These are phyloP conservation scores for Muscicapa comitata DNA, from an alignment of 2,797 vertebrate genomes.

Conservation along the genomic window DNA sequence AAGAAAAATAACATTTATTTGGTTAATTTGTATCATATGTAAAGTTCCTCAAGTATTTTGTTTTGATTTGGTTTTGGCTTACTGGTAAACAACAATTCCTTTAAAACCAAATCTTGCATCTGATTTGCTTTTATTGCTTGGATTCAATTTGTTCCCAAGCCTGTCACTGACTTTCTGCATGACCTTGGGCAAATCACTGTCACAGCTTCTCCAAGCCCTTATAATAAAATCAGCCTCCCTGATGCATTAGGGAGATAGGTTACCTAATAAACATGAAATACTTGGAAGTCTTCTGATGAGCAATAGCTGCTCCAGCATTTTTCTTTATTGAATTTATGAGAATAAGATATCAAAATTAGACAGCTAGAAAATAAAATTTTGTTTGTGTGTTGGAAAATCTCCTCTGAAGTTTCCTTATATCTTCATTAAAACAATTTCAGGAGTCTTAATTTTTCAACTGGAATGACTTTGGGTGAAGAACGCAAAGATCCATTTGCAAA, in stretches of 20 bases:
- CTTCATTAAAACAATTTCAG: background rate
- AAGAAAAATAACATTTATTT: background rate
- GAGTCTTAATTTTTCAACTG: background rate
- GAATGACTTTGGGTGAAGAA: background rate
- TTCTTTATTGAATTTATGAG: slow-evolving; percentile 31
- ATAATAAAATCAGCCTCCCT: slow-evolving; percentile 37
- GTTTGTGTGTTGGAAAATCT: background rate
- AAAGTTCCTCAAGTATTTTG: background rate
- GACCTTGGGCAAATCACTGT: slow-evolving; percentile 33
- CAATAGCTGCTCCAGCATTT: slow-evolving; percentile 14
- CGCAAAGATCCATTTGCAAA: background rate
- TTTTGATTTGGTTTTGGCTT: slow-evolving; percentile 2
- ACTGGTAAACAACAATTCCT: background rate
- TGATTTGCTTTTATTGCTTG: slow-evolving; percentile 24
- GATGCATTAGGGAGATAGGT: slow-evolving; percentile 30
- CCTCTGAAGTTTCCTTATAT: background rate
- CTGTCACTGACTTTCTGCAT: background rate
- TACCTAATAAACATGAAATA: slow-evolving; percentile 47
- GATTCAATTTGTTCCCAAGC: background rate
- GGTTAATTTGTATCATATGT: background rate
- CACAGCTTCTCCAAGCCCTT: background rate
- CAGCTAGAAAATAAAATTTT: background rate
- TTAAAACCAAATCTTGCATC: background rate
- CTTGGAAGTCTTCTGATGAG: slow-evolving; percentile 28
- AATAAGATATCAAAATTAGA: background rate